Conservation (phyloP, 2,797 vertebrate genomes). For the Rhabdophis nuchalis region DNA sequence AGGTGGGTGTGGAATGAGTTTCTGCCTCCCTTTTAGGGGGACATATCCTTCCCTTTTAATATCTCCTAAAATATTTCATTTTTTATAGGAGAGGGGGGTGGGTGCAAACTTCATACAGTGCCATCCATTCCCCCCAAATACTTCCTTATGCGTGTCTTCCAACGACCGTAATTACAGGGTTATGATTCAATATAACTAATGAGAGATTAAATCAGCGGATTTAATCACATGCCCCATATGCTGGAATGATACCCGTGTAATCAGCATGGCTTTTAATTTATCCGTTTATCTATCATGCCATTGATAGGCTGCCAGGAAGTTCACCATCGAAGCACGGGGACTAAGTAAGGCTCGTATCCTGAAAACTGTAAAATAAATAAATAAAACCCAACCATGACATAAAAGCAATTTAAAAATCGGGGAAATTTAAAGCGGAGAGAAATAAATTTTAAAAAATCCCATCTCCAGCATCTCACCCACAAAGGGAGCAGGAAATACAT, state of each 20-base stretch:
- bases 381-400: not conserved
- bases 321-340: not conserved
- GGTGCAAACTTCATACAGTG: too few relatives aligned
- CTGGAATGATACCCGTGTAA: not conserved
- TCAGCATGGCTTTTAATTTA: not conserved
- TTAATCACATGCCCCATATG: not conserved
- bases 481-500: not conserved
- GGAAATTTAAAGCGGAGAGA: not conserved
- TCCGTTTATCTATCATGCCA: not conserved
- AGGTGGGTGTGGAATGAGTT: too few relatives aligned
- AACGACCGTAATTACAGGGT: not conserved
- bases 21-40: too few relatives aligned
- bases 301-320: not conserved
- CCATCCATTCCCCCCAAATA: not conserved
- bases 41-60: too few relatives aligned
- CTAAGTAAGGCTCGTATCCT: not conserved
- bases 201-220: conserved; percentile 4
- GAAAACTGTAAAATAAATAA: not conserved
- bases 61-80: too few relatives aligned
- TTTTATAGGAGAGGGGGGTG: too few relatives aligned
- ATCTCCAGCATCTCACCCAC: not conserved
- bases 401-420: not conserved
- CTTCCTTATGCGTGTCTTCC: not conserved
- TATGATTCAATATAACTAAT: conserved; percentile 18
- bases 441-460: not conserved